These are phyloP conservation scores for Gallinago solitaria DNA, from an alignment of 2,797 vertebrate genomes.

Conservation along the genomic window DNA sequence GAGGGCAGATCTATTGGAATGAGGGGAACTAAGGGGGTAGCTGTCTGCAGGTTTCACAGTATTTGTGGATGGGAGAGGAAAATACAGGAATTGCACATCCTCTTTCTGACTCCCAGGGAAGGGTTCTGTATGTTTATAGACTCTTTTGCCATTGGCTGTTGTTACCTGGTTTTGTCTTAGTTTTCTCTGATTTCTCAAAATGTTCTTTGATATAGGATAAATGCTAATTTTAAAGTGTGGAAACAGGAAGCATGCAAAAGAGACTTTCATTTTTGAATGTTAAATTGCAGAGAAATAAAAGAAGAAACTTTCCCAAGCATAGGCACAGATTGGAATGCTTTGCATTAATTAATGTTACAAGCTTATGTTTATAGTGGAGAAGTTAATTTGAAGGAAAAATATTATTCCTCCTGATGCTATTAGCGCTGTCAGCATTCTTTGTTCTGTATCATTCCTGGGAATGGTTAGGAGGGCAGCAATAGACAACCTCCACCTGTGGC, in stretches of 20 bases:
- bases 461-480: background rate
- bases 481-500: background rate
- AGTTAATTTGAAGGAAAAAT: background rate
- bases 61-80: background rate
- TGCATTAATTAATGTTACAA: background rate
- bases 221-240: background rate
- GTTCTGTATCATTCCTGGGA: background rate
- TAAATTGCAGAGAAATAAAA: background rate
- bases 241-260: background rate
- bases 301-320: background rate
- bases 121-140: background rate
- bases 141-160: background rate
- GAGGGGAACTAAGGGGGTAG: background rate
- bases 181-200: background rate
- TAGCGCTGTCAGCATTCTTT: background rate
- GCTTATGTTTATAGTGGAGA: background rate
- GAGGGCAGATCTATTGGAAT: background rate
- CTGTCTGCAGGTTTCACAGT: background rate
- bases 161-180: background rate
- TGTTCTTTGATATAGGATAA: background rate
- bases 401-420: background rate
- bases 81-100: background rate
- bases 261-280: slow-evolving; percentile 5
- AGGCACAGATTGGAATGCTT: background rate
- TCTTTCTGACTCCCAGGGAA: background rate